Evolutionary conservation across 2,888 invertebrate genomes (phyloP).

Genomic region (Hydraecia micacea): DNA sequence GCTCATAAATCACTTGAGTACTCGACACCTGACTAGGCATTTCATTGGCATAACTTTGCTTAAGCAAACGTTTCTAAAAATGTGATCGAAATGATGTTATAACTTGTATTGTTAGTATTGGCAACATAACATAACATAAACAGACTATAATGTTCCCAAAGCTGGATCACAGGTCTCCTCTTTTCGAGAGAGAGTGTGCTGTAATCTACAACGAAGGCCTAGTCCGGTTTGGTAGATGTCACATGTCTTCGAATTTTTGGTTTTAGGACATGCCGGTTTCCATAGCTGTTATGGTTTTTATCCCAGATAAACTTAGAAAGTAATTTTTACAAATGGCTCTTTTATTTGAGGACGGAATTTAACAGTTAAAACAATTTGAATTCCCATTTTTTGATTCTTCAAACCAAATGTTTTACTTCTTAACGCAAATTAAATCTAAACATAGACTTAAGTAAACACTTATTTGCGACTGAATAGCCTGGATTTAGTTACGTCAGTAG

Average conservation of each 20-base stretch:
- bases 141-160: too few species aligned
- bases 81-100: background rate
- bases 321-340: too few species aligned
- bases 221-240: too few species aligned
- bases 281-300: too few species aligned
- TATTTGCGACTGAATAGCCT: conserved; percentile 29
- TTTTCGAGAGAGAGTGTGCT: too few species aligned
- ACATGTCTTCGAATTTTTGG: background rate
- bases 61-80: background rate
- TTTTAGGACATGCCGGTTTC: background rate
- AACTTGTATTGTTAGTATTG: background rate
- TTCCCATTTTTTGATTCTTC: background rate
- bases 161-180: too few species aligned
- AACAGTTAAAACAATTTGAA: background rate
- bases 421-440: conserved; percentile 7
- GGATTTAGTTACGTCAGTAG: conserved; percentile 24
- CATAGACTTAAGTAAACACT: conserved; percentile 33
- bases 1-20: conserved; percentile 23
- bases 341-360: background rate
- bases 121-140: background rate
- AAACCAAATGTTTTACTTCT: background rate
- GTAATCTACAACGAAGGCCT: too few species aligned
- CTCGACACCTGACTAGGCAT: background rate
- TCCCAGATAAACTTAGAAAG: too few species aligned
- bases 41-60: background rate